Base-by-base conservation (phyloP, 2,888 invertebrate species). In the Mesoligia furuncula region DNA sequence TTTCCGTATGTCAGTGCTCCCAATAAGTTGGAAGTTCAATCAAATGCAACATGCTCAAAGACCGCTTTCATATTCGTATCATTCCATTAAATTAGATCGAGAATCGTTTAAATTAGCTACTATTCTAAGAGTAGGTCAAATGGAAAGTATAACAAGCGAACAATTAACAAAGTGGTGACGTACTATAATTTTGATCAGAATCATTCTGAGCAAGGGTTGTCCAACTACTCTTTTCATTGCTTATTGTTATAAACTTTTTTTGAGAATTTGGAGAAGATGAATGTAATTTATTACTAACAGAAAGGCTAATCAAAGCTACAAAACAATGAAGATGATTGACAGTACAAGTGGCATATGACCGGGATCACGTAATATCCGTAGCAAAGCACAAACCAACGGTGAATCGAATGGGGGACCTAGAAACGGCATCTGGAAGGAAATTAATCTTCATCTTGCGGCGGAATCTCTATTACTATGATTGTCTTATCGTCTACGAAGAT, bases 351-450 rank as follows among this genome's bases (percentile, higher is more conserved):
- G 48, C 67, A 85, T 81, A 86, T 80, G 79, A 70, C 67, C 39
- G 70, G 78, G 78, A 84, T 80, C 77, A 77, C 77, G 88, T 90
- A 92, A 93, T 93, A 92, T 94, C 93, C 93, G 91, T 82, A 84
- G 77, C 84, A 88, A 81, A 88, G 88, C 87, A 83, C 81, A 89
- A 81, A 73, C 73, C 76, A 79, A 81, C 87, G 83, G 77, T 81
- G 81, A 88, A 88, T 85, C 77, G 81, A 86, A 86, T 85, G 84
- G 85, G 86, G 84, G 77, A 79, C 78, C 68, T 82, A 79, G 80
- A 85, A 81, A 83, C 86, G 83, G 80, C 87, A 84, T 86, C 83
- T 84, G 79, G 72, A 80, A 91, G 93, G 93, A 93, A 94, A 93
- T 93, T 90, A 91, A 91, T 91, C 86, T 90, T 88, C 88, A 87